These are phyloP conservation scores for Pachypsylla venusta DNA, from an alignment of 1,140 invertebrate species.

Conservation along the genomic window DNA sequence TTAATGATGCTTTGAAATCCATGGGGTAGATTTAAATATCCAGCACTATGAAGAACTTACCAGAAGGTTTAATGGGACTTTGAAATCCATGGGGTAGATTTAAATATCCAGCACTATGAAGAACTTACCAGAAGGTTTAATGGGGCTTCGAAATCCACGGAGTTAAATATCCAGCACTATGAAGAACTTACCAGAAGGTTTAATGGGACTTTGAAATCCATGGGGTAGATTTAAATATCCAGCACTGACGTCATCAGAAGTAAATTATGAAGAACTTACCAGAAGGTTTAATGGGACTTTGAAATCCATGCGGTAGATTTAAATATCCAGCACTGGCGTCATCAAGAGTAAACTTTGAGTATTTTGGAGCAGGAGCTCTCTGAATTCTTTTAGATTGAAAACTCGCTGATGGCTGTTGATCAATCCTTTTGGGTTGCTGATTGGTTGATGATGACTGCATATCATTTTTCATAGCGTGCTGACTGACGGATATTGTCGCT, in stretches of 20 bases:
- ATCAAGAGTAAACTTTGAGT: neutral
- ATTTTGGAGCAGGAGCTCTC: neutral
- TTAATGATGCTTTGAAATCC: neutral
- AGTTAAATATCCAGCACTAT: too few relatives aligned
- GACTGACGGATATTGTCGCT: neutral
- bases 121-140: too few relatives aligned
- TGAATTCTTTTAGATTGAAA: neutral
- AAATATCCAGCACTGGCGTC: constrained; percentile 8
- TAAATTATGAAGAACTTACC: constrained; percentile 4
- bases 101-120: constrained; percentile 8
- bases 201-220: neutral
- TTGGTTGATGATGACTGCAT: too few relatives aligned
- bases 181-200: neutral
- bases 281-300: neutral
- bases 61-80: neutral
- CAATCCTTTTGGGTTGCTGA: too few relatives aligned
- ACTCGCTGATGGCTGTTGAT: neutral
- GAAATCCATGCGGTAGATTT: neutral
- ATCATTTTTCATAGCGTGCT: too few relatives aligned
- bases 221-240: constrained; percentile 3
- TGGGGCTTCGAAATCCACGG: too few relatives aligned
- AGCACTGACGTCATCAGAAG: neutral
- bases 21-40: constrained; percentile 3
- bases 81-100: neutral
- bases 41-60: constrained; percentile 8